phyloP scores from a whole-genome alignment of 2,888 invertebrate species.

The Drosophila helvetica region DNA sequence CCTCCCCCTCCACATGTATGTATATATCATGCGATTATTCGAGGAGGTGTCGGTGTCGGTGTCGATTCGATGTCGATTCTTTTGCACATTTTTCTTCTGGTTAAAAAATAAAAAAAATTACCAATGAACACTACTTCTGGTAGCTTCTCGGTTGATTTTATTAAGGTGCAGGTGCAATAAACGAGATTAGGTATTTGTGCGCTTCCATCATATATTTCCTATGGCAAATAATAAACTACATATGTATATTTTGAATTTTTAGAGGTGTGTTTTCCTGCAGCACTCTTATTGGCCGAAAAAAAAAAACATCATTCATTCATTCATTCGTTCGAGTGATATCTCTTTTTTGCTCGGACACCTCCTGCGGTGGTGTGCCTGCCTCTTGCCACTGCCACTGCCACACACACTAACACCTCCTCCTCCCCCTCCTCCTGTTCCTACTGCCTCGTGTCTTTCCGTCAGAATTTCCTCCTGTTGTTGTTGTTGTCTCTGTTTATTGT shows the following conservation, averaged over 20 bases:
- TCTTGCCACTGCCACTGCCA: not conserved
- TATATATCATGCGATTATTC: no score
- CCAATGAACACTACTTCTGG: not conserved
- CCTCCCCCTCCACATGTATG: not conserved
- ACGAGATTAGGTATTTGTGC: no score
- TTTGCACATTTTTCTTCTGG: not conserved
- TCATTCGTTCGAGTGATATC: not conserved
- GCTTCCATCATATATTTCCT: no score
- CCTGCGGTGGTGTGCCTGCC: constrained; percentile 11
- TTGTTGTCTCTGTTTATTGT: constrained; percentile 26
- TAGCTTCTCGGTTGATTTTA: no score
- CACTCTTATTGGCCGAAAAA: not conserved
- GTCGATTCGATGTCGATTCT: not conserved
- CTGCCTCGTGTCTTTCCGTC: not conserved
- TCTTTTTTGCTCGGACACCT: constrained; percentile 2
- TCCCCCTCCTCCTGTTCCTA: no score
- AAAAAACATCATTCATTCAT: not conserved
- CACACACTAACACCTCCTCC: constrained; percentile 16
- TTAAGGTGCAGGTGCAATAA: no score
- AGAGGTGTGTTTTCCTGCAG: no score
- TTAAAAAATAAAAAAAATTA: no score
- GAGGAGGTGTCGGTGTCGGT: no score
- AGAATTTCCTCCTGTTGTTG: constrained; percentile 8
- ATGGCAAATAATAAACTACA: no score
- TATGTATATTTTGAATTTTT: no score